These are phyloP conservation scores for Tridacna crocea DNA, from an alignment of 2,888 invertebrate genomes.

Conservation along the genomic window DNA sequence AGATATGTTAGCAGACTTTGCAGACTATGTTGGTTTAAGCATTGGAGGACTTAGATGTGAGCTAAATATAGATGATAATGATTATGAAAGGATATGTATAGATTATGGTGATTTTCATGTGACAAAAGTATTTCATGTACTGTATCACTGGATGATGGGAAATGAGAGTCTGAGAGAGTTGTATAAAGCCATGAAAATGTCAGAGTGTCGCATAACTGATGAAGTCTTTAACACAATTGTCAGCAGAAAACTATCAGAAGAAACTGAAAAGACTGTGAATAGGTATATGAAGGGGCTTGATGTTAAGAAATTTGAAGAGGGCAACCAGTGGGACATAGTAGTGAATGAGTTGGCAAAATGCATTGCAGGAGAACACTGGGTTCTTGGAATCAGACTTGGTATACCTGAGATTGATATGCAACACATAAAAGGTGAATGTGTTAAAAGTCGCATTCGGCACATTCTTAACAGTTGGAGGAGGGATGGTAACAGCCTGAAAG, in stretches of 20 bases:
- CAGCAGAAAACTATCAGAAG: neutral
- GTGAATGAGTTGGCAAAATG: neutral
- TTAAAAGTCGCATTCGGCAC: too few species aligned
- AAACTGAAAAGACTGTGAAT: neutral
- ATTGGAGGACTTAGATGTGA: too few species aligned
- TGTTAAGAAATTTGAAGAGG: neutral
- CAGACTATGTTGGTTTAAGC: too few species aligned
- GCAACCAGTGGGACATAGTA: neutral
- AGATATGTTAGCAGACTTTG: too few species aligned
- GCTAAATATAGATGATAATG: too few species aligned
- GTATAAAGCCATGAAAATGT: neutral
- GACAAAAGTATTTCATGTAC: too few species aligned
- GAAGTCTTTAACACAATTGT: neutral
- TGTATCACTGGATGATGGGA: neutral
- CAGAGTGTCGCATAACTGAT: neutral
- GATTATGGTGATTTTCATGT: too few species aligned
- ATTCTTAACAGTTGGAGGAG: too few species aligned
- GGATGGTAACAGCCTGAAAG: too few species aligned
- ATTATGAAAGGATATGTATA: too few species aligned
- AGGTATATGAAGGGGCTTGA: neutral
- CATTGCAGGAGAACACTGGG: neutral
- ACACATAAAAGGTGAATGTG: too few species aligned
- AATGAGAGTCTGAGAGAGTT: neutral
- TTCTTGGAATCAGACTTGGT: neutral
- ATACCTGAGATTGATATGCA: too few species aligned